Base-by-base conservation (phyloP, 1,140 invertebrate genomes). In the Polyergus mexicanus region DNA sequence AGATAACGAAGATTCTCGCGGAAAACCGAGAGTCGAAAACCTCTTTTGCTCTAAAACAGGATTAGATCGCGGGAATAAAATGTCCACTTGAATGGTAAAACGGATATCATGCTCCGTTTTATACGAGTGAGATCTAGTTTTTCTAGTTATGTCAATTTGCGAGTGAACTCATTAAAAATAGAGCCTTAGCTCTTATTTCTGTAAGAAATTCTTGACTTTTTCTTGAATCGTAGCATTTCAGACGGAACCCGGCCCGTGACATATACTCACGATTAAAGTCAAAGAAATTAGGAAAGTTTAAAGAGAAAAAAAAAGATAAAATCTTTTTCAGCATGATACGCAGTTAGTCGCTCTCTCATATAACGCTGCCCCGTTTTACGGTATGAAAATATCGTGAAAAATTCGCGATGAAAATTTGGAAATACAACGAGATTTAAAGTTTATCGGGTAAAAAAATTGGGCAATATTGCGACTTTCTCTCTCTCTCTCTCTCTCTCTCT, bases 91-190 rank as follows among this genome's bases (percentile, higher is more conserved):
- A 62, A 25, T 56, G 77, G 35, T 77, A 77, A 63, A 76, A n/a
- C 19, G 32, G 28, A 66, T 68, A 51, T 54, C 28, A 19, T 11
- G 13, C 13, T 58, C 78, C 10, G 19, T 16, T 60, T 32, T 38
- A 56, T 41, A 41, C 51, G 32, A 44, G 19, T 47, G 38, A 83
- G 72, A 74, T 78, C 65, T 32, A 78, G 63, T 78, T 83, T 81
- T 72, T 54, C 47, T 51, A 51, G 68, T 72, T 81, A 28, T 44
- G 58, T 28, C 38, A 60, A 83, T 54, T 83, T 60, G 54, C 56
- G 16, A 72, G 78, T 60, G 38, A 74, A 83, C 66, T 83, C 68
- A 72, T 83, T 83, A 83, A 60, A 60, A 32, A 54, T 72, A 44
- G 25, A 72, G 78, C 51, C 22, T 58, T 19, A 28, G 68, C n/a